Evolutionary conservation across 2,113 vertebrate species (phyloP).

Genomic region (Catharus minimus): DNA sequence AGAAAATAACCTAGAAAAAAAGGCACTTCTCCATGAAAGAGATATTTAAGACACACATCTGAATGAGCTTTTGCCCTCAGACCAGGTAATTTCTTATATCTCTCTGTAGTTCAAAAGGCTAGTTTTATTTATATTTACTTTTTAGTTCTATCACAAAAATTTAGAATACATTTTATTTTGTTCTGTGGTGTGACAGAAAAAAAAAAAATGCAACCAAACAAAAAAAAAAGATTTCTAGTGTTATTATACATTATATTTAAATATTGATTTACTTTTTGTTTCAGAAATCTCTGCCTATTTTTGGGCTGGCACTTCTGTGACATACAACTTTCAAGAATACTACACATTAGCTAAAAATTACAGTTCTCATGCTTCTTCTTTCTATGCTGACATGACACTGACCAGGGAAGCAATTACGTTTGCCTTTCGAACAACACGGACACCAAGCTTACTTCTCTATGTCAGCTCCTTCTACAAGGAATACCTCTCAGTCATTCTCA

Average conservation of each 20-base stretch:
- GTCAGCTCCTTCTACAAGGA: conserved; percentile 85
- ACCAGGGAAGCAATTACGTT: conserved; percentile 80
- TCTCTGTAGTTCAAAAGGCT: neutral
- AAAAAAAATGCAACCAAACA: neutral
- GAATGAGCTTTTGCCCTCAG: neutral
- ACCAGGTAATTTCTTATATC: neutral
- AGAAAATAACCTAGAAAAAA: neutral
- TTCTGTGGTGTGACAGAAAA: neutral
- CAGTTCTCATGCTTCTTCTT: conserved; percentile 82
- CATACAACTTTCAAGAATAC: conserved; percentile 89
- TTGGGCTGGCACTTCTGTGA: conserved; percentile 80
- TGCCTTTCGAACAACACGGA: conserved; percentile 84
- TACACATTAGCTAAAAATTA: conserved; percentile 81
- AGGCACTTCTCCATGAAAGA: neutral
- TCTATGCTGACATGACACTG: conserved; percentile 84
- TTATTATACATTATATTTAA: neutral
- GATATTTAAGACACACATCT: neutral
- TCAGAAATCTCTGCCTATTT: conserved; percentile 91
- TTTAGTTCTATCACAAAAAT: neutral
- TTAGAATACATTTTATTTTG: neutral
- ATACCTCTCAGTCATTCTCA: conserved; percentile 84
- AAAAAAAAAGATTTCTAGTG: neutral
- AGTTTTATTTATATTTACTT: neutral
- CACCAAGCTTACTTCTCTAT: conserved; percentile 85
- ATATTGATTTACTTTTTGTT: conserved; percentile 34